phyloP scores from a whole-genome alignment of 2,113 vertebrate genomes.

The Acrocephalus kingi region DNA sequence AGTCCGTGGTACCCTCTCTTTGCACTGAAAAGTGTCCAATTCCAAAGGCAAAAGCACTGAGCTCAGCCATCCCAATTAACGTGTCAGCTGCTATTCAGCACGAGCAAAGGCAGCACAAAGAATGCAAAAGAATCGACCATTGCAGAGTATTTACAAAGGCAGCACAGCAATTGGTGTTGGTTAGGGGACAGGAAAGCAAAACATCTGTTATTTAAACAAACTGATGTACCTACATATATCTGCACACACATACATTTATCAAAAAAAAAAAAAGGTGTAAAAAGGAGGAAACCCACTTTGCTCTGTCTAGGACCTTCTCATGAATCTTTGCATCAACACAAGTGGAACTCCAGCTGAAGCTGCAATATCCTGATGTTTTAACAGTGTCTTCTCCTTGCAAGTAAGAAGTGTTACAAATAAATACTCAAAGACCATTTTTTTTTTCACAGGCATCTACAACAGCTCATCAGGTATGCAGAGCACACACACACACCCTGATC shows the following conservation, averaged over 20 bases:
- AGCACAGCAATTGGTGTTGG: background rate
- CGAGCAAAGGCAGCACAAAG: conserved; percentile 2
- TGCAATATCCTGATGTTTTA: background rate
- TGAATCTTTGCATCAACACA: background rate
- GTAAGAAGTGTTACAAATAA: background rate
- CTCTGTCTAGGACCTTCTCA: background rate
- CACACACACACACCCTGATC: background rate
- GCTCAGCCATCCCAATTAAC: conserved; percentile 35
- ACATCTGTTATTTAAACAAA: background rate
- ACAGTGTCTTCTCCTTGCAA: background rate
- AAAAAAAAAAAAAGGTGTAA: background rate
- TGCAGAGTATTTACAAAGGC: background rate
- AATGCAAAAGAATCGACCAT: background rate
- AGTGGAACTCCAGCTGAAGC: background rate
- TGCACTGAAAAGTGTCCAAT: conserved; percentile 3
- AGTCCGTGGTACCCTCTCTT: conserved; percentile 10
- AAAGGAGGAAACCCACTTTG: background rate
- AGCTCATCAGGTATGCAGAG: conserved; percentile 57
- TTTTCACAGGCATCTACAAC: background rate
- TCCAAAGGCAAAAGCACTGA: conserved; percentile 27
- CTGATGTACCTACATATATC: background rate
- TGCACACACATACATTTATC: background rate
- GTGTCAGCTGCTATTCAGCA: conserved; percentile 7
- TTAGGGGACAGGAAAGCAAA: background rate
- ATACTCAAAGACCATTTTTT: background rate